phyloP scores from a whole-genome alignment of 2,113 vertebrate species.

The Glareola pratincola region DNA sequence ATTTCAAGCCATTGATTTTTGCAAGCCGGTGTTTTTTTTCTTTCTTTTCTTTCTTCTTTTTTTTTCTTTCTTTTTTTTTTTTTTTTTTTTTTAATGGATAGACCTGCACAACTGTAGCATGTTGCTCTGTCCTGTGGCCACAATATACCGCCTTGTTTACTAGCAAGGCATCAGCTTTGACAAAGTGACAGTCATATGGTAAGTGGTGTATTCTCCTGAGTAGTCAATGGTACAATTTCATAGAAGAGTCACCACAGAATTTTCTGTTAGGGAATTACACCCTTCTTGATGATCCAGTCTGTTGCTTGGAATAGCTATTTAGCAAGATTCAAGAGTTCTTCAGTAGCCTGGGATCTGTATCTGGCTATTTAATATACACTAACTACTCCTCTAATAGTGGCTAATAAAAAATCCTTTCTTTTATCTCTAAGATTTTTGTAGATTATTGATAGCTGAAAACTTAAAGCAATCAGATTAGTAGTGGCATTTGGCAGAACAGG shows the following conservation, averaged over 20 bases:
- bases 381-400: not conserved
- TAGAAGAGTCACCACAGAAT: not conserved
- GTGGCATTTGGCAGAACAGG: not conserved
- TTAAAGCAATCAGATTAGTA: not conserved
- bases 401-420: not conserved
- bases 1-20: not conserved
- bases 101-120: not conserved
- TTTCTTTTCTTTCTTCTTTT: too few relatives aligned
- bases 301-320: not conserved
- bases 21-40: too few relatives aligned
- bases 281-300: not conserved
- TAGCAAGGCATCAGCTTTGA: not conserved
- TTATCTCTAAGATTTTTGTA: not conserved
- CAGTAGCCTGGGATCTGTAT: not conserved
- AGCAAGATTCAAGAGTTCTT: not conserved
- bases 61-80: not conserved
- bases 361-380: not conserved
- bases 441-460: not conserved
- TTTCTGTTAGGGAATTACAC: not conserved
- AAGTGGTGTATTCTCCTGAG: not conserved
- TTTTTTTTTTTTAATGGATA: not conserved
- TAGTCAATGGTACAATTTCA: not conserved
- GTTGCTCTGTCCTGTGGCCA: not conserved
- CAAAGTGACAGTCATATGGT: not conserved
- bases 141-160: not conserved